phyloP scores from a whole-genome alignment of 2,888 invertebrate genomes.

The Dynastes grantii region DNA sequence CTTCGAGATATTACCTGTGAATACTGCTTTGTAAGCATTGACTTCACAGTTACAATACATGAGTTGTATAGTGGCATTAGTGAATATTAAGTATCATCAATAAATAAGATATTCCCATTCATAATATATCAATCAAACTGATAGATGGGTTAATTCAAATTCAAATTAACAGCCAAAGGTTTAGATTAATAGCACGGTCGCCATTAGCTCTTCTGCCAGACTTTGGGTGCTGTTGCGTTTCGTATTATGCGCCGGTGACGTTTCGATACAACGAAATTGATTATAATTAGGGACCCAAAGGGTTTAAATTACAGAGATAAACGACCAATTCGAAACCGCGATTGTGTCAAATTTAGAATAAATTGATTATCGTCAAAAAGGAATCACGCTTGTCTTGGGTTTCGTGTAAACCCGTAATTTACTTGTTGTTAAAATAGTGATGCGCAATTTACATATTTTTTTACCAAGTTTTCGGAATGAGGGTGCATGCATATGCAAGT shows the following conservation, averaged over 20 bases:
- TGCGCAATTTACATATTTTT: constrained; percentile 39
- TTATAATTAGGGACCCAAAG: constrained; percentile 56
- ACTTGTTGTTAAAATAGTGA: neutral
- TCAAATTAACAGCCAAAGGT: constrained; percentile 42
- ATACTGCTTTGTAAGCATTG: too few species aligned
- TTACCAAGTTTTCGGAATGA: constrained; percentile 5
- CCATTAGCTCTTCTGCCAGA: constrained; percentile 29
- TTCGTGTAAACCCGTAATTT: constrained; percentile 27
- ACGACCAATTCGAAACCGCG: constrained; percentile 56
- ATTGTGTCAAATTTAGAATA: constrained; percentile 58
- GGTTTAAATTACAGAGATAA: constrained; percentile 55
- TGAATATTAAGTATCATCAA: constrained; percentile 24
- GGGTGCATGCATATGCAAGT: neutral
- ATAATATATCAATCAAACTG: constrained; percentile 46
- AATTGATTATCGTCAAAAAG: constrained; percentile 55
- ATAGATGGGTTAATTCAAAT: constrained; percentile 41
- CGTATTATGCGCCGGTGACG: constrained; percentile 21
- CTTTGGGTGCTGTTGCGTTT: constrained; percentile 10
- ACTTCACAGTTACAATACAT: too few species aligned
- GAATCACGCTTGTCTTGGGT: constrained; percentile 7
- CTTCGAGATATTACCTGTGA: too few species aligned
- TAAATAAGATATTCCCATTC: constrained; percentile 26
- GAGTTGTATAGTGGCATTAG: neutral
- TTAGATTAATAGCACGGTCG: constrained; percentile 41
- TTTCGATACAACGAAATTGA: constrained; percentile 42